phyloP scores from a whole-genome alignment of 1,140 invertebrate genomes.

The Venturia canescens region DNA sequence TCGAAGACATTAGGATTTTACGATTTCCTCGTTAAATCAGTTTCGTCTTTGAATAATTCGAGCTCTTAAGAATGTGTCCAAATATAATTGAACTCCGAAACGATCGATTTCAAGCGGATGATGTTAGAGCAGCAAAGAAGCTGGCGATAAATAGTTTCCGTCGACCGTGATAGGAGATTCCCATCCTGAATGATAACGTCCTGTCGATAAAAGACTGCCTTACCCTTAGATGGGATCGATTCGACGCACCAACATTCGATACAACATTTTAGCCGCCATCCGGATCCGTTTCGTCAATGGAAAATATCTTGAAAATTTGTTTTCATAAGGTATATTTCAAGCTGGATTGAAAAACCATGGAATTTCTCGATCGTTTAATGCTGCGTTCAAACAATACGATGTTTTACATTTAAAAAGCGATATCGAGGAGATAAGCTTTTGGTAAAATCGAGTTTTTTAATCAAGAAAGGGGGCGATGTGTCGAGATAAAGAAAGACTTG shows the following conservation, averaged over 20 bases:
- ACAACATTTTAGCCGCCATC: not conserved
- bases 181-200: not conserved
- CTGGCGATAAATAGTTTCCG: not conserved
- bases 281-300: not conserved
- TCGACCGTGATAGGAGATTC: not conserved
- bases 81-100: no score
- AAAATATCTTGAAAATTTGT: not conserved
- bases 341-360: not conserved
- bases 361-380: not conserved
- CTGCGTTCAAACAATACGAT: no score
- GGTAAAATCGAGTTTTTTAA: not conserved
- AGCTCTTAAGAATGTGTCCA: no score
- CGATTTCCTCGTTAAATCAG: no score
- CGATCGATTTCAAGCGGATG: not conserved
- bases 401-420: not conserved
- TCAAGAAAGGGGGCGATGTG: not conserved
- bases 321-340: not conserved
- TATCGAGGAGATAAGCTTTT: not conserved
- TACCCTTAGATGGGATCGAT: not conserved
- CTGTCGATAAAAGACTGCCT: not conserved
- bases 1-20: no score
- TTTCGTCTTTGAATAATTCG: no score
- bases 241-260: not conserved
- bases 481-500: not conserved
- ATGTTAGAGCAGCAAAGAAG: not conserved